Base-by-base conservation (phyloP, 2,113 vertebrate genomes). In the Neomonachus schauinslandi region DNA sequence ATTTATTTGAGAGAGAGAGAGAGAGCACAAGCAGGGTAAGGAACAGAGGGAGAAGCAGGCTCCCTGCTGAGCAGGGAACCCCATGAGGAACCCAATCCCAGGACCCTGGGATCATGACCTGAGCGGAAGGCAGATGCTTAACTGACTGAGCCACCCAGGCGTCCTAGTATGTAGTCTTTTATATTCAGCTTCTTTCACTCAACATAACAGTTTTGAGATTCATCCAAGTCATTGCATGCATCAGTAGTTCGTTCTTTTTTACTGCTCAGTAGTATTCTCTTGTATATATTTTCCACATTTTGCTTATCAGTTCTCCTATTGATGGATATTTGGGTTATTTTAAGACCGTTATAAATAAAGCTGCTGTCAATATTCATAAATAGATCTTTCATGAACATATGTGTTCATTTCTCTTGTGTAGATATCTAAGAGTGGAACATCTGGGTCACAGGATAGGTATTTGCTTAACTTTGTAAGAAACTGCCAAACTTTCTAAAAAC, bases 401-500 rank as follows among this genome's bases (percentile, higher is more conserved):
- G 4, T 95, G 80, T 97, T 80, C 61, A 95, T 80, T 90, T 86
- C 57, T 93, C 74, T 93, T 95, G n/a, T 10, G 12, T 46, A 55
- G 33, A 61, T 80, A 95, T 28, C 39, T 77, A 65, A 26, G 19
- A 90, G 24, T 63, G 22, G 63, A 93, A 84, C 42, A 77, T 28
- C n/a, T 65, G 2, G 19, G 26, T 91, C 81, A 81, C 14, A 94
- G 5, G 24, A 87, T 67, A 53, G 42, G 85, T 36, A 74, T 74
- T 53, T 92, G n/a, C 89, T 97, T 93, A 59, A 93, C 53, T 86
- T 93, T 74, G 53, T 85, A 81, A 89, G 63, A 72, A 83, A 93
- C 39, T 76, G 46, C 46, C 63, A 76, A 46, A 72, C 10, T 89
- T 89, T 90, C 14, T 13, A 74, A 94, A 86, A 91, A 67, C 36